Base-by-base conservation (phyloP, 2,797 vertebrate species). In the Malurus splendens region DNA sequence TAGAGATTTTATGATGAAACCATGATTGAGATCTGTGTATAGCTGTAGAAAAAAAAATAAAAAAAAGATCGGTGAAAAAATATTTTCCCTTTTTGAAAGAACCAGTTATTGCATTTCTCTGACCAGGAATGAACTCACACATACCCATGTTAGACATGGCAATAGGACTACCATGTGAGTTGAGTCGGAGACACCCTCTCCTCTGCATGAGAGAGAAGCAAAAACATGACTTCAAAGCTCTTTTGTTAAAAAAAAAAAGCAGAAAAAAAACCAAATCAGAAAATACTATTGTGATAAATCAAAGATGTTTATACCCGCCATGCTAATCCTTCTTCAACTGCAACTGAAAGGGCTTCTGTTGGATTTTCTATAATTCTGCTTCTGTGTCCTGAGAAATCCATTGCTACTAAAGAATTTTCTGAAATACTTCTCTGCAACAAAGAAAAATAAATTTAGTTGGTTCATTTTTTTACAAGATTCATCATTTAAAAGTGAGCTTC, bases 361-460 rank as follows among this genome's bases (percentile, higher is more conserved):
- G 99, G 99, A 95, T 99, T 99, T 95, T 99, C 99, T 54, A 99
- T 99, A 94, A 99, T 98, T 82, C 99, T 97, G 95, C 98, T 98
- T 96, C 98, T 98, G 93, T 98, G 98, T 82, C 99, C 99, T 62
- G 99, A 99, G 95, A 99, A 99, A 96, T 99, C 99, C 98, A 99
- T 99, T 93, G 99, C 99, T 95, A 99, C 99, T 79, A 99, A 97
- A 39, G 98, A 99, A 96, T 98, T 99, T 96, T 99, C 99, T 18
- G 99, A 99, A 96, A 98, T 98, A 95, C 99, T 99, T 92, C 99
- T 99, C 99, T 99, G 96, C 77, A 97, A 89, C 15, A 64, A 80
- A 90, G 71, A 89, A 71, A 93, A 92, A 70, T 30, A 52, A 50
- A 89, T 68, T 75, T 72, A 89, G 82, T 82, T 77, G 55, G 44